Percentiles rank a stretch among this genome's conserved stretches.
phyloP scores from a whole-genome alignment of 2,113 vertebrate genomes.

The Coreoperca whiteheadi region DNA sequence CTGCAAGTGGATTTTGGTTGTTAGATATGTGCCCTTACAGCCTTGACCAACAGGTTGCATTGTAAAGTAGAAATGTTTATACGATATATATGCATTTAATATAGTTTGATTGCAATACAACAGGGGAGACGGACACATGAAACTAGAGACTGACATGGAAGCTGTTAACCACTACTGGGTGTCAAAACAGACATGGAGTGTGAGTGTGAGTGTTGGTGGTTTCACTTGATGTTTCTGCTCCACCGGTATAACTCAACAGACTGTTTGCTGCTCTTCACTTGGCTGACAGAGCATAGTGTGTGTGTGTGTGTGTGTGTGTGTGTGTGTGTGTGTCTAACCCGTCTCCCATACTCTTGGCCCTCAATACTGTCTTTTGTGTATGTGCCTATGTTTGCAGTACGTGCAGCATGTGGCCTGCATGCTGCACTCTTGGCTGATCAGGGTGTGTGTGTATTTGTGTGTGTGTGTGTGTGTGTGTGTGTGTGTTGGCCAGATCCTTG shows the following conservation, averaged over 20 bases:
- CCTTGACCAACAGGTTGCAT: background rate
- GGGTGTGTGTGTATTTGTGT: conserved; percentile 20
- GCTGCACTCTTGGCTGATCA: conserved; percentile 64
- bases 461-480: conserved; percentile 42
- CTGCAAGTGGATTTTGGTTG: background rate
- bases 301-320: conserved; percentile 26
- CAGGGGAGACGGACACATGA: background rate
- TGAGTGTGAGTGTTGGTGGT: conserved; percentile 13
- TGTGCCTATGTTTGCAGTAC: conserved; percentile 36
- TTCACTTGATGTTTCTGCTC: conserved; percentile 64
- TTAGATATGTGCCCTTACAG: no score
- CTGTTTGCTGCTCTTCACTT: conserved; percentile 66
- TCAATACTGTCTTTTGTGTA: conserved; percentile 57
- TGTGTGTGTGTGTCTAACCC: conserved; percentile 21
- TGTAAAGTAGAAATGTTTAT: background rate
- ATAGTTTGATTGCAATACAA: background rate
- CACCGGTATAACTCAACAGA: conserved; percentile 60
- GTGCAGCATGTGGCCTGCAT: conserved; percentile 72
- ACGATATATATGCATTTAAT: background rate
- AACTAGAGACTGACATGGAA: conserved; percentile 19
- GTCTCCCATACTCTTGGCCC: conserved; percentile 42
- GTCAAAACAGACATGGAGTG: conserved; percentile 36
- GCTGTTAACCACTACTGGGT: conserved; percentile 39
- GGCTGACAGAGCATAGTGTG: conserved; percentile 52
- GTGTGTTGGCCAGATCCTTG: conserved; percentile 57